phyloP scores from a whole-genome alignment of 2,888 invertebrate genomes.

The Azorinus chamasolen region DNA sequence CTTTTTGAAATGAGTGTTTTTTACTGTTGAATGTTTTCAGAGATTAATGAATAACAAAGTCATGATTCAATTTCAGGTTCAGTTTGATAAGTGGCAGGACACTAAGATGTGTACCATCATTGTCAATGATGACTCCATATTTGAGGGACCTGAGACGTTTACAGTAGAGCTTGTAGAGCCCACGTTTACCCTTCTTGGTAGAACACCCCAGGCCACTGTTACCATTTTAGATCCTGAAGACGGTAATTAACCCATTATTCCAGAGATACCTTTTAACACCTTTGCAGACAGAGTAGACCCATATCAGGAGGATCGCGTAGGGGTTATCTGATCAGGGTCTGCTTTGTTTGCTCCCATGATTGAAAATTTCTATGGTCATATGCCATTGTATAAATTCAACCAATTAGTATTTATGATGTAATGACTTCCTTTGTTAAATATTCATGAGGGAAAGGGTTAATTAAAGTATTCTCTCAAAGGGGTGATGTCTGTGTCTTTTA shows the following conservation, averaged over 20 bases:
- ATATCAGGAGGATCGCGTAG: too few species aligned
- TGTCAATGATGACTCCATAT: slow-evolving; percentile 83
- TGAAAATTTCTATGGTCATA: too few species aligned
- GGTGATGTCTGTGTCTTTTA: too few species aligned
- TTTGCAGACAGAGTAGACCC: too few species aligned
- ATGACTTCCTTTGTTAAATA: neutral
- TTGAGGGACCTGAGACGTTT: slow-evolving; percentile 83
- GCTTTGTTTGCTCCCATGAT: too few species aligned
- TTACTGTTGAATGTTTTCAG: too few species aligned
- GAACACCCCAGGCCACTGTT: slow-evolving; percentile 69
- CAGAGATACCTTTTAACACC: too few species aligned
- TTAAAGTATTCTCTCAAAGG: too few species aligned
- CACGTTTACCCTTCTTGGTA: slow-evolving; percentile 78
- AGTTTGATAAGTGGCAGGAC: slow-evolving; percentile 84
- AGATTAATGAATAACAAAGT: too few species aligned
- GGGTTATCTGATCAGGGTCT: too few species aligned
- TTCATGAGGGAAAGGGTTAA: too few species aligned
- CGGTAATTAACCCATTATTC: slow-evolving; percentile 75
- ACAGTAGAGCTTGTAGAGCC: slow-evolving; percentile 80
- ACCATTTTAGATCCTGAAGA: slow-evolving; percentile 83
- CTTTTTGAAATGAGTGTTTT: too few species aligned
- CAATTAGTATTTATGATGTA: neutral
- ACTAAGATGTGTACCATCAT: slow-evolving; percentile 81
- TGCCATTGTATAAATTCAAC: neutral
- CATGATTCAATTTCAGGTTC: slow-evolving; percentile 73